Evolutionary conservation across 2,113 vertebrate genomes (phyloP), one percentile per base, ranked within the genome.

Genomic region (Litocranius walleri): DNA sequence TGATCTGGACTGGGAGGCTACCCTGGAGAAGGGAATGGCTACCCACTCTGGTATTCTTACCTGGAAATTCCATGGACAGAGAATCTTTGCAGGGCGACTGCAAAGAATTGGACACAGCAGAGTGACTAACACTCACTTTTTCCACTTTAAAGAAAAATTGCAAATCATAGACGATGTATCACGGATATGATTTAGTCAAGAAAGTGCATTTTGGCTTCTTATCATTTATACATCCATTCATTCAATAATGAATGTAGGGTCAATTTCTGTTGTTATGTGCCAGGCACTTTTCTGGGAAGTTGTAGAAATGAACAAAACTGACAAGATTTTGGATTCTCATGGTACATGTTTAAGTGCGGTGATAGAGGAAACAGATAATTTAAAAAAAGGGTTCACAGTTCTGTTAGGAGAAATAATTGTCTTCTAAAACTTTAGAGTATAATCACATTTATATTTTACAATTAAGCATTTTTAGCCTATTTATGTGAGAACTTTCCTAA

Each of bases 351-450:
- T 30, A 43, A 25, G 43, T 33, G 16, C 17, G 2, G 21, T 36
- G n/a, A 25, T 36, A 50, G 9, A 13, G 33, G 21, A 29, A 87
- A 27, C 5, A 27, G 64, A 23, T 4, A 16, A 4, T 33, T 29
- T 29, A 6, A 40, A 56, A 36, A n/a, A 83, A 56, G 23, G 25
- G 21, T 40, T 56, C 43, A 56, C 13, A 25, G 15, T 64, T 82
- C 43, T 93, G 6, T 91, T 12, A 74, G 21, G 59, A 82, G 43
- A 81, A 95, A 88, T 52, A 89, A 29, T 33, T 92, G 2, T 90
- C 94, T 67, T 93, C 77, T 96, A 95, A 97, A 94, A 94, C 40
- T 90, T 97, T 56, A 94, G 89, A 62, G 40, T 83, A 64, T 21
- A 78, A 88, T 97, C 87, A 77, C 3, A 13, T 57, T 88, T 74